A percentile compares a stretch with the other conserved stretches of the same genome.
These are phyloP conservation scores for Brachymystax lenok DNA, from an alignment of 2,797 vertebrate genomes.

Conservation along the genomic window DNA sequence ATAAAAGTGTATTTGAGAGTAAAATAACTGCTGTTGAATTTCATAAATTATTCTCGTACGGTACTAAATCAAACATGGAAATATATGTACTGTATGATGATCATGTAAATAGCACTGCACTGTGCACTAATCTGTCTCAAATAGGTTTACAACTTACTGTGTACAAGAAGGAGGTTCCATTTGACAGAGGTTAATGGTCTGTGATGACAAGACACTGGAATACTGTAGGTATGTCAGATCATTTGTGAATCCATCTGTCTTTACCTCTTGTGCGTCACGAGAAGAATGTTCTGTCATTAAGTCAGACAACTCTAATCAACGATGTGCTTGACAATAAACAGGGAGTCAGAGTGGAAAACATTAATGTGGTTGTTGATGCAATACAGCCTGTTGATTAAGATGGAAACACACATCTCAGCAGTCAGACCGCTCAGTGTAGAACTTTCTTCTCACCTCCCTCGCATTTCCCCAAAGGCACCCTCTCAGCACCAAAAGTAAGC, in stretches of 20 bases:
- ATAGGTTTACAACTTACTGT: not conserved
- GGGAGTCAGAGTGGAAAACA: slow-evolving; percentile 9
- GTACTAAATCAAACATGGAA: not conserved
- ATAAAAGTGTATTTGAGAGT: not conserved
- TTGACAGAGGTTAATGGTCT: not conserved
- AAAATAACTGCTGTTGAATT: not conserved
- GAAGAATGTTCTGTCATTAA: not conserved
- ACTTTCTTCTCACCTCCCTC: slow-evolving; percentile 33
- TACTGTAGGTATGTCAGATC: not conserved
- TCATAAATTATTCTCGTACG: not conserved
- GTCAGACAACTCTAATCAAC: slow-evolving; percentile 28
- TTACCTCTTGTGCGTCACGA: not conserved
- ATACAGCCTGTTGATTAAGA: slow-evolving; percentile 53
- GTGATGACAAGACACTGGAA: not conserved
- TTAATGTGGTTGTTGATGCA: slow-evolving; percentile 27
- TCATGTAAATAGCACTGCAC: not conserved
- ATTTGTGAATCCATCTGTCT: not conserved
- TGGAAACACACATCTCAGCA: slow-evolving; percentile 47
- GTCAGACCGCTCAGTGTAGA: slow-evolving; percentile 48
- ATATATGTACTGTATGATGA: not conserved
- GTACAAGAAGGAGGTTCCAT: not conserved
- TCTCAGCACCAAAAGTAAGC: slow-evolving; percentile 45
- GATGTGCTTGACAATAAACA: slow-evolving; percentile 26
- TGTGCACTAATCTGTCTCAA: not conserved
- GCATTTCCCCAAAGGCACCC: slow-evolving; percentile 28